These are phyloP conservation scores for Scaptomyza caliginosa DNA, from an alignment of 2,888 invertebrate genomes.

Conservation along the genomic window DNA sequence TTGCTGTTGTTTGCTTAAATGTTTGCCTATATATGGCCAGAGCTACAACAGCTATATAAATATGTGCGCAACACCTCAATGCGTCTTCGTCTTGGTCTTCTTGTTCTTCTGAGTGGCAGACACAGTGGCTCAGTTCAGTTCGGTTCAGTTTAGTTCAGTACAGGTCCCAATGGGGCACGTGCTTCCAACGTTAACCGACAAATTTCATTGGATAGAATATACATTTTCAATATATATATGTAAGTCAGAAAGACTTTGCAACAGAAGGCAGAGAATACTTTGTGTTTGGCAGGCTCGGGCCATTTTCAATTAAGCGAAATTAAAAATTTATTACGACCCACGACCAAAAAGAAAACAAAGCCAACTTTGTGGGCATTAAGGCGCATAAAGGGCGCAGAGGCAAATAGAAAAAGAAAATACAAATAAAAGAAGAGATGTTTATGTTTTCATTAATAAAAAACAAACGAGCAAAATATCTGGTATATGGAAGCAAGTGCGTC, in stretches of 20 bases:
- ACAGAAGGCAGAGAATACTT: background rate
- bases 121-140: constrained; percentile 5
- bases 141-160: background rate
- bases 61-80: constrained; percentile 74
- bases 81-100: constrained; percentile 16
- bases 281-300: constrained; percentile 17
- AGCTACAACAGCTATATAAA: constrained; percentile 70
- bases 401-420: constrained; percentile 46
- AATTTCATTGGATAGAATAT: constrained; percentile 9
- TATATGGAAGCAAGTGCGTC: constrained; percentile 52
- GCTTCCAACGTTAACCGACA: background rate
- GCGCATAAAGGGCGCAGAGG: background rate
- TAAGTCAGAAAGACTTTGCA: constrained; percentile 1
- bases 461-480: constrained; percentile 13
- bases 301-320: constrained; percentile 80
- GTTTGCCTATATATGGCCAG: constrained; percentile 73
- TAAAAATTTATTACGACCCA: constrained; percentile 76
- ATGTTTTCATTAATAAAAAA: constrained; percentile 71
- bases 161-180: constrained; percentile 7
- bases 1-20: constrained; percentile 66
- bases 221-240: constrained; percentile 15
- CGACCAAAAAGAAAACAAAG: constrained; percentile 71
- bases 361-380: constrained; percentile 28
- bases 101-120: constrained; percentile 5
- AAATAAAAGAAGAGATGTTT: constrained; percentile 56